Conservation (phyloP, 2,113 vertebrate species). For the Phaethornis superciliosus region DNA sequence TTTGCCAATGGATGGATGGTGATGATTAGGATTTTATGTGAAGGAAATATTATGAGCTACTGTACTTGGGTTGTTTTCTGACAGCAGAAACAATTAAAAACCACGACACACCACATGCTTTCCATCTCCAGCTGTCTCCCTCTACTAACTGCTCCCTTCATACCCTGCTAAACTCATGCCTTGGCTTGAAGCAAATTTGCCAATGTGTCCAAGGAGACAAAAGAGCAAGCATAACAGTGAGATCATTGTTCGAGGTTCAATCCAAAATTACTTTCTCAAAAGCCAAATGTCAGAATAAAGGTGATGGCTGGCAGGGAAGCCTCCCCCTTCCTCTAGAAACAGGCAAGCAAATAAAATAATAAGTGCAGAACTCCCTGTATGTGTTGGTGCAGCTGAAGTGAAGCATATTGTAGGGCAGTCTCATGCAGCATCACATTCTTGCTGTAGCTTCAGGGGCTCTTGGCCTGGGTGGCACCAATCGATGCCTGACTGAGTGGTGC, state of each 20-base stretch:
- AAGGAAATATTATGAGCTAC: not conserved
- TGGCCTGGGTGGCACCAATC: not conserved
- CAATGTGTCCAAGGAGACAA: conserved; percentile 27
- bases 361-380: not conserved
- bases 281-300: conserved; percentile 5
- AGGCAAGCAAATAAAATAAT: not conserved
- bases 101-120: not conserved
- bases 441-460: not conserved
- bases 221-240: not conserved
- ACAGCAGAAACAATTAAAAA: conserved; percentile 29
- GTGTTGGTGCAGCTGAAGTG: not conserved
- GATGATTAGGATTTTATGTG: not conserved
- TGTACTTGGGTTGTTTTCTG: conserved; percentile 4
- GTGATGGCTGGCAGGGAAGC: not conserved
- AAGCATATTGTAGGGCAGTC: not conserved
- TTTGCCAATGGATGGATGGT: not conserved
- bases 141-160: conserved; percentile 22
- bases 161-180: not conserved
- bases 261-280: conserved; percentile 9
- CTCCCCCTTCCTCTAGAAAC: not conserved
- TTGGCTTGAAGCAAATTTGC: not conserved
- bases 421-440: not conserved
- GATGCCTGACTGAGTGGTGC: not conserved
- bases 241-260: not conserved
- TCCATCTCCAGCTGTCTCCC: not conserved